phyloP scores from a whole-genome alignment of 2,888 invertebrate genomes.

The Sphaeridia pumilis region DNA sequence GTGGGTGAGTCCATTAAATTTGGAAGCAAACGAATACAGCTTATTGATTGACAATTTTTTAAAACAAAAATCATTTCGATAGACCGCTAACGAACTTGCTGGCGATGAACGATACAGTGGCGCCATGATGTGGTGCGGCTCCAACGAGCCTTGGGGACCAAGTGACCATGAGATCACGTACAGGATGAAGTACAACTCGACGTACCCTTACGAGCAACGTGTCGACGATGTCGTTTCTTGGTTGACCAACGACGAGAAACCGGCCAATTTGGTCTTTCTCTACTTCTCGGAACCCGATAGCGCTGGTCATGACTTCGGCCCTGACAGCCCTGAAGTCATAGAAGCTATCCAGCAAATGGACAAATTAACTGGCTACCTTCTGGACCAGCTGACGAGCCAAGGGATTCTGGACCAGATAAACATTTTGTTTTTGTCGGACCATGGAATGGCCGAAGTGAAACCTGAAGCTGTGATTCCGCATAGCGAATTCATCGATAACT shows the following conservation, averaged over 20 bases:
- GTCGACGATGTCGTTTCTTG: conserved; percentile 50
- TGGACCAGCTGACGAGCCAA: conserved; percentile 43
- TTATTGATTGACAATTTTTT: no score
- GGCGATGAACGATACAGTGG: conserved; percentile 47
- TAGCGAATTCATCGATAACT: conserved; percentile 42
- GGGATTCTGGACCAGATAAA: conserved; percentile 48
- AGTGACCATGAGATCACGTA: conserved; percentile 38
- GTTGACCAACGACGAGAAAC: conserved; percentile 46
- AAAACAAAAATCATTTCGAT: no score
- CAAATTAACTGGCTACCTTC: conserved; percentile 47
- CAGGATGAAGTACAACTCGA: neutral
- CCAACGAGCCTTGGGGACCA: conserved; percentile 44
- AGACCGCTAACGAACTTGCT: conserved; percentile 45
- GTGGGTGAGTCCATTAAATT: conserved; percentile 25
- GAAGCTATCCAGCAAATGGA: conserved; percentile 30
- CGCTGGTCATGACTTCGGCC: conserved; percentile 50
- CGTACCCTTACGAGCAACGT: conserved; percentile 39
- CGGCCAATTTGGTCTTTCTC: conserved; percentile 55
- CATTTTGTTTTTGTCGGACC: conserved; percentile 59
- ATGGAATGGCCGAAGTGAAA: conserved; percentile 55
- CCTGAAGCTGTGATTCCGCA: conserved; percentile 48
- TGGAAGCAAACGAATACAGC: no score
- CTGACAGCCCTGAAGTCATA: conserved; percentile 42
- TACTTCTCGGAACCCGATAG: conserved; percentile 61
- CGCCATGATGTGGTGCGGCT: conserved; percentile 62